Evolutionary conservation across 2,888 invertebrate species (phyloP).

Genomic region (Apotomis turbidana): DNA sequence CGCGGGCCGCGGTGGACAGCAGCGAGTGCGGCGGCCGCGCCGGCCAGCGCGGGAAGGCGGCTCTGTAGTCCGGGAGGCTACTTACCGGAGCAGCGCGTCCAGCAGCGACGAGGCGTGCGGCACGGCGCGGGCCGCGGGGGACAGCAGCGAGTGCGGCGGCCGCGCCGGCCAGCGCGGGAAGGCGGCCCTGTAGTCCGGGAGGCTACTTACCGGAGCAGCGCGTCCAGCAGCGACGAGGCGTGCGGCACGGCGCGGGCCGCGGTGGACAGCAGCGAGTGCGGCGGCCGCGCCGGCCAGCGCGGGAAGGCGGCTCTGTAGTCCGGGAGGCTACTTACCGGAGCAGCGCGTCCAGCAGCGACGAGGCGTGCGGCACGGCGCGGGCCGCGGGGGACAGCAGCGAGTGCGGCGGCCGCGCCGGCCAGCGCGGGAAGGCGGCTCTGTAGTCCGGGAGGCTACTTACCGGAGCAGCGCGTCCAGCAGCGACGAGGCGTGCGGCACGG

Average conservation of each 20-base stretch:
- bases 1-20: too few relatives aligned
- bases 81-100: too few relatives aligned
- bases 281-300: constrained; percentile 14
- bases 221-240: constrained; percentile 71
- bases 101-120: too few relatives aligned
- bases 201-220: constrained; percentile 6
- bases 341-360: constrained; percentile 79
- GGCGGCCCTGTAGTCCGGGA: constrained; percentile 20
- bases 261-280: background rate
- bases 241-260: constrained; percentile 7
- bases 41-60: too few relatives aligned
- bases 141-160: too few relatives aligned
- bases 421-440: constrained; percentile 56
- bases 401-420: constrained; percentile 73
- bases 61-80: too few relatives aligned
- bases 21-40: too few relatives aligned
- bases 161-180: constrained; percentile 10
- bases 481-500: constrained; percentile 83
- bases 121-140: too few relatives aligned
- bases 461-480: constrained; percentile 95
- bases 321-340: constrained; percentile 61
- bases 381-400: constrained; percentile 50
- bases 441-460: constrained; percentile 14
- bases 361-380: constrained; percentile 3
- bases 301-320: constrained; percentile 20